Base-by-base conservation (phyloP, 2,113 vertebrate species). In the Plotosus lineatus region DNA sequence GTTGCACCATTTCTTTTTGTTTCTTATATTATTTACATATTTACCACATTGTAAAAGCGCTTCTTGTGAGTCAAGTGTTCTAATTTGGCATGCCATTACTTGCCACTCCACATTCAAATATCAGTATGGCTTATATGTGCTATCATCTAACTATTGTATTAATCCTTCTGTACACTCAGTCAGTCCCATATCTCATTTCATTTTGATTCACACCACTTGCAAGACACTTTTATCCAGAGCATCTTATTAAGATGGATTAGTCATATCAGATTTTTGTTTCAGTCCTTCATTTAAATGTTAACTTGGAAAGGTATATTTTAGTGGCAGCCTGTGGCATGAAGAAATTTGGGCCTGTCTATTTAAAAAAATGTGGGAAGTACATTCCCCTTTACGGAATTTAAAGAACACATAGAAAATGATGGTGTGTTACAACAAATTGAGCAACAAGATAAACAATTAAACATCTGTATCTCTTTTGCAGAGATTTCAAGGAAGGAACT, bases 401-500 rank as follows among this genome's bases (percentile, higher is more conserved):
- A n/a, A n/a, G n/a, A n/a, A n/a, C n/a, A n/a, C n/a, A n/a, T n/a
- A n/a, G n/a, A n/a, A n/a, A n/a, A n/a, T n/a, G n/a, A n/a, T n/a
- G n/a, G n/a, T n/a, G n/a, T n/a, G 76, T 46, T 12, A 46, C 44
- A 46, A 46, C 44, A 33, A 5, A 51, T 8, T 68, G 33, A 26
- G 4, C 19, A 19, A 40, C 12, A 51, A 14, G n/a, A n/a, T n/a
- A 60, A 55, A 76, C 10, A 63, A 63, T 58, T 40, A 5, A 42
- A 26, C 28, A 48, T 56, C 74, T 42, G 11, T 50, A 21, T 58
- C 3, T 75, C 3, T 80, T 74, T 83, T 71, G 6, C 73, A 86
- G 85, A 85, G 69, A 36, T 21, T 58, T n/a, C 79, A 85, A n/a
- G 53, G 71, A 42, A 75, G 17, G 78, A 56, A 78, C 3, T 60